Base-by-base conservation (phyloP, 2,797 vertebrate species). In the Anguilla pacifica region DNA sequence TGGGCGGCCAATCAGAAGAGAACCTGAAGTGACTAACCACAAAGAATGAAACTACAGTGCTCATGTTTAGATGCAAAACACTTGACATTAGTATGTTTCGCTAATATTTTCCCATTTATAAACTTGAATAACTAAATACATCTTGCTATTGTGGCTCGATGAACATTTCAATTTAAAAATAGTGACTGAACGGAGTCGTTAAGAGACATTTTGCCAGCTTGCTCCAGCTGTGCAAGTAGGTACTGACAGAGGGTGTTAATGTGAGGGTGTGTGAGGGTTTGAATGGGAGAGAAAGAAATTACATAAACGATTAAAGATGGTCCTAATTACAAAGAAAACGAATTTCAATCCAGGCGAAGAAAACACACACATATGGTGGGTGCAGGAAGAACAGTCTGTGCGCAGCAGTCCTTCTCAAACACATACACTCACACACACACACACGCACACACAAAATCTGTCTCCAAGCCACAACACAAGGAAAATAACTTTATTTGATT, bases 301-400 rank as follows among this genome's bases (percentile, higher is more conserved):
- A 28, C 64, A 77, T 77, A 39, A 19, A 17, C 2, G 15, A 39
- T 77, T 31, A 77, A 77, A 77, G 28, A 77, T 39, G 15, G 39
- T 77, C 72, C 28, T 6, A 77, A 77, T 19, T 19, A 77, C 28
- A 39, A 77, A 77, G 72, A 17, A 77, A 77, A 77, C 5, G 0
- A 13, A 35, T 17, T 39, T 77, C 72, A 35, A 39, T 17, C 35
- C 72, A 39, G 72, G 72, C 28, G 7, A 10, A 31, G 13, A 72
- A 72, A 70, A 70, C n/a, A 70, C 9, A 70, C 35, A 15, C 72
- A 77, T 77, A 39, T 77, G 72, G 72, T 77, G 72, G 72, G 35
- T 35, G 31, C 70, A 72, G 28, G 19, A 17, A 2, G 77, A 46
- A 77, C 72, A 77, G 39, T 77, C 72, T 39, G 31, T 77, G 72